Evolutionary conservation across 2,888 invertebrate genomes (phyloP).

Genomic region (Dynastes hyllus): DNA sequence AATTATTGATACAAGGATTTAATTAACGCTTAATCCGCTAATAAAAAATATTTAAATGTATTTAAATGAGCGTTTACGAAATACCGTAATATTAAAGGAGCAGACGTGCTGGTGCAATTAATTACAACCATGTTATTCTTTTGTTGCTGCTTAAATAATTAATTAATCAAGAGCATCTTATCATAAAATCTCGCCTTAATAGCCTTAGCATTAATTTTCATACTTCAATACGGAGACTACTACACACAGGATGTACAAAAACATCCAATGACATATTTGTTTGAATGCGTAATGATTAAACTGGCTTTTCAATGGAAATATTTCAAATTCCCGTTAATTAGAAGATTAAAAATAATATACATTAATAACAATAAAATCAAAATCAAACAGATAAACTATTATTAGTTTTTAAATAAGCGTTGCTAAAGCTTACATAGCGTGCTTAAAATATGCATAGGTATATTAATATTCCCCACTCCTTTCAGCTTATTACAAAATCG

Average conservation of each 20-base stretch:
- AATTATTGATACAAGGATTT: constrained; percentile 26
- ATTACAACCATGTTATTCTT: constrained; percentile 26
- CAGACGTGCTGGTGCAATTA: constrained; percentile 19
- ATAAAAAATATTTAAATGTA: constrained; percentile 37
- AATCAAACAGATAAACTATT: background rate
- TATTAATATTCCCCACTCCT: constrained; percentile 15
- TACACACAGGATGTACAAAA: background rate
- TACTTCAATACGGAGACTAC: background rate
- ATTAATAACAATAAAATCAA: no score
- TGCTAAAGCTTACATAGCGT: no score
- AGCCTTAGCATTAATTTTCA: background rate
- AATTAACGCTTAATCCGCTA: constrained; percentile 20
- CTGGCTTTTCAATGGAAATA: background rate
- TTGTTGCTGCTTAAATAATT: constrained; percentile 5
- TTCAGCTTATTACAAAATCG: constrained; percentile 26
- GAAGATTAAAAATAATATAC: background rate
- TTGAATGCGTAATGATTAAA: background rate
- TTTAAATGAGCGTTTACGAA: constrained; percentile 36
- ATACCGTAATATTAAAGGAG: constrained; percentile 2
- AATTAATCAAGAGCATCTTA: background rate
- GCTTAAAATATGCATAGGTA: constrained; percentile 16
- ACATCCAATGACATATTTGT: background rate
- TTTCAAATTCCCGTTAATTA: background rate
- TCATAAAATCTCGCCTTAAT: background rate
- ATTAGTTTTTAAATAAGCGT: background rate